Percentiles rank a stretch among this genome's conserved stretches.
phyloP scores from a whole-genome alignment of 2,113 vertebrate genomes.

The Takifugu flavidus region DNA sequence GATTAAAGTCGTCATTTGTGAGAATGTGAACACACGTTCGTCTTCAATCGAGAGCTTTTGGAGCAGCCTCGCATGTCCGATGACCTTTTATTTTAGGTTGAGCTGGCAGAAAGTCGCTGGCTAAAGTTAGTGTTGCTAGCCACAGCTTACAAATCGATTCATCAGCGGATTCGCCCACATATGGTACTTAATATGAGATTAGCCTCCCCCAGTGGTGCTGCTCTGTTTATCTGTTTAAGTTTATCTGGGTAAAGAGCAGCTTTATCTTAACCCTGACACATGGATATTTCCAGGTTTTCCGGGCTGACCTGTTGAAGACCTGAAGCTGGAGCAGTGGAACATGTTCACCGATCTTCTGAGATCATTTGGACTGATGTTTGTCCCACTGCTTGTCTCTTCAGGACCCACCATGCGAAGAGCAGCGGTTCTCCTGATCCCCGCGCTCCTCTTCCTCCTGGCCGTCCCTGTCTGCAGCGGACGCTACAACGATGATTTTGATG shows the following conservation, averaged over 20 bases:
- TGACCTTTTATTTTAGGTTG: too few relatives aligned
- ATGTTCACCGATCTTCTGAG: too few relatives aligned
- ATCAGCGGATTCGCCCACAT: neutral
- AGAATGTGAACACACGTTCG: too few relatives aligned
- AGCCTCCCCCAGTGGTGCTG: too few relatives aligned
- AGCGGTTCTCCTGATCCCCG: slow-evolving; percentile 55
- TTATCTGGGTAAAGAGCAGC: too few relatives aligned
- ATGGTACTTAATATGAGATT: neutral
- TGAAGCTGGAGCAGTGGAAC: too few relatives aligned
- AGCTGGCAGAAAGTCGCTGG: neutral
- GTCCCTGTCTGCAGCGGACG: slow-evolving; percentile 65
- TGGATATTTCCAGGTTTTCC: too few relatives aligned
- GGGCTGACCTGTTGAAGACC: too few relatives aligned
- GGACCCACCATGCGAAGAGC: slow-evolving; percentile 59
- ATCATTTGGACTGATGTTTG: neutral
- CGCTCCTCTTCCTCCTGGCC: slow-evolving; percentile 66
- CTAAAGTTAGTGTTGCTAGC: slow-evolving; percentile 20
- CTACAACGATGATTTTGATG: slow-evolving; percentile 92
- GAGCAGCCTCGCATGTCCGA: too few relatives aligned
- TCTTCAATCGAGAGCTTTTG: too few relatives aligned
- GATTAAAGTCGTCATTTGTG: too few relatives aligned
- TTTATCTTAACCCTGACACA: too few relatives aligned
- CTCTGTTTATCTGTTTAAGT: neutral
- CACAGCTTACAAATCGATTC: neutral
- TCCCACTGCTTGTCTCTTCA: slow-evolving; percentile 6